Evolutionary conservation across 2,113 vertebrate genomes (phyloP).

Genomic region (Tachysurus fulvidraco): DNA sequence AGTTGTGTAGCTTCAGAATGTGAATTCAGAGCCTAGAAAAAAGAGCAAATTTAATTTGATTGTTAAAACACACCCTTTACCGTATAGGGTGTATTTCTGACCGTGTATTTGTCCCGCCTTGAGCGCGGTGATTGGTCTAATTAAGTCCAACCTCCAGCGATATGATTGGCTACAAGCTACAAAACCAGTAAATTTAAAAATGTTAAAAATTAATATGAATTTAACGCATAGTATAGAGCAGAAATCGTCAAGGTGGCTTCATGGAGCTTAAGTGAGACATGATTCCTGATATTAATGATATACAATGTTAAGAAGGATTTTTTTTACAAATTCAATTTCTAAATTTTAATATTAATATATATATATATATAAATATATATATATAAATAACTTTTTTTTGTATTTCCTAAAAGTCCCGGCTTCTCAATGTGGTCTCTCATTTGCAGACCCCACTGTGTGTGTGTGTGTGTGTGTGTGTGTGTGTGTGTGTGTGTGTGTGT

Average conservation of each 20-base stretch:
- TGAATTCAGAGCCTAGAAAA: too few relatives aligned
- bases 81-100: not conserved
- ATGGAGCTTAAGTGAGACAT: not conserved
- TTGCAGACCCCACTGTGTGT: too few relatives aligned
- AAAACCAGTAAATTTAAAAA: too few relatives aligned
- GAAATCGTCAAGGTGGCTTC: not conserved
- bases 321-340: too few relatives aligned
- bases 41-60: not conserved
- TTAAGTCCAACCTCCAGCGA: not conserved
- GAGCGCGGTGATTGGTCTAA: not conserved
- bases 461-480: too few relatives aligned
- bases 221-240: not conserved
- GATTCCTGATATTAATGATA: not conserved
- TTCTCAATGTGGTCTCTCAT: too few relatives aligned
- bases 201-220: not conserved
- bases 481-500: too few relatives aligned
- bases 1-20: not conserved
- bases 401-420: too few relatives aligned
- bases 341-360: too few relatives aligned
- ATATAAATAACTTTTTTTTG: too few relatives aligned
- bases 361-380: too few relatives aligned
- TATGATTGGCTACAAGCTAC: not conserved
- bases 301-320: not conserved
- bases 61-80: slow-evolving; percentile 20
- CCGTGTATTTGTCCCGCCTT: too few relatives aligned